These are phyloP conservation scores for Alloscopus bannaensis DNA, from an alignment of 2,888 invertebrate genomes.

Conservation along the genomic window DNA sequence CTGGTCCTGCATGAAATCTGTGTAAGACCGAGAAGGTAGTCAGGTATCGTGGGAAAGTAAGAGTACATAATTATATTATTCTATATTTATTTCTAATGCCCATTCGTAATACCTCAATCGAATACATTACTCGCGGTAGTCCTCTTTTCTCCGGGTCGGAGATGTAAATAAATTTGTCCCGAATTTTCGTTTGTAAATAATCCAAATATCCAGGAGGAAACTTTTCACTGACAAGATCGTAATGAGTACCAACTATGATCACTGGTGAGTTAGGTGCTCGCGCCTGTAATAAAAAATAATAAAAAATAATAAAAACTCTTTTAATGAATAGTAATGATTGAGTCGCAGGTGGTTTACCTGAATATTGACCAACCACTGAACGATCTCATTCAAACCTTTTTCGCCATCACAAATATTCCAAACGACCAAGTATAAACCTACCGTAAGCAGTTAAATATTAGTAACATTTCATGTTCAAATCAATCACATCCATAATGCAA, in stretches of 20 bases:
- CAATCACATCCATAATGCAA: neutral
- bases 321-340: neutral
- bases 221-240: conserved; percentile 86
- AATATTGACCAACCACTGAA: conserved; percentile 97
- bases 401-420: conserved; percentile 96
- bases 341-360: conserved; percentile 78
- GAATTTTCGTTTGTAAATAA: conserved; percentile 90
- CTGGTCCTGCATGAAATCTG: conserved; percentile 83
- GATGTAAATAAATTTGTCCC: conserved; percentile 90
- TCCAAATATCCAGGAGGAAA: conserved; percentile 80
- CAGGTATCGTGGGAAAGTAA: neutral
- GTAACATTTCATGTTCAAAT: too few species aligned
- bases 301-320: conserved; percentile 10
- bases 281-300: conserved; percentile 79
- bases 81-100: neutral
- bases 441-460: conserved; percentile 3
- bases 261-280: conserved; percentile 97
- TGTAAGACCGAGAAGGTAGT: conserved; percentile 19
- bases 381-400: conserved; percentile 90
- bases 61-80: neutral
- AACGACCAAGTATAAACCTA: conserved; percentile 89
- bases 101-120: conserved; percentile 84
- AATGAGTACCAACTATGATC: conserved; percentile 96
- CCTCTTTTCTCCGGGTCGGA: conserved; percentile 98
- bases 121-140: conserved; percentile 93